These are phyloP conservation scores for Anastrepha ludens DNA, from an alignment of 1,140 invertebrate species.

Conservation along the genomic window DNA sequence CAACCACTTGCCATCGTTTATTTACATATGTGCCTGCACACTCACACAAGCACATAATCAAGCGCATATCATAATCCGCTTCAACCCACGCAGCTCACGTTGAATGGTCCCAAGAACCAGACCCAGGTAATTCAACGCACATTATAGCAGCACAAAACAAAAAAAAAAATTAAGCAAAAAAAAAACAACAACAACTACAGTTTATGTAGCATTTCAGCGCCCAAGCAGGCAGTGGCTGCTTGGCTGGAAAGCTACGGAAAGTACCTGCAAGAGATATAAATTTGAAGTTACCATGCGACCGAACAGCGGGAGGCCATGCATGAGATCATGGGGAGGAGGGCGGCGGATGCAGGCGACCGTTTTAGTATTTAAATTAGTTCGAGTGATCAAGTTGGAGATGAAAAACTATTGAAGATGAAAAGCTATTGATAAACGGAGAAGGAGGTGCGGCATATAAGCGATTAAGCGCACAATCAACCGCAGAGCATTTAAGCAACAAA, in stretches of 20 bases:
- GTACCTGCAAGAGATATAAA: constrained; percentile 34
- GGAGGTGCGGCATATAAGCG: neutral
- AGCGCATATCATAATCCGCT: neutral
- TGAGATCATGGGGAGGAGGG: neutral
- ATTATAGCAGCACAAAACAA: neutral
- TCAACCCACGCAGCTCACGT: constrained; percentile 38
- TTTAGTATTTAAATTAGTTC: constrained; percentile 34
- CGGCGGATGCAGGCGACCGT: neutral
- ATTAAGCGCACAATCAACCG: neutral
- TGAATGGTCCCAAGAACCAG: neutral
- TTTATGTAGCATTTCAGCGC: neutral
- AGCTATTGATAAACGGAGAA: neutral
- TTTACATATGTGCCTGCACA: constrained; percentile 20
- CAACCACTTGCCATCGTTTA: constrained; percentile 41
- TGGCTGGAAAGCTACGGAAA: neutral
- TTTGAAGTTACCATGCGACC: neutral
- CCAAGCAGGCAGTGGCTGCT: neutral
- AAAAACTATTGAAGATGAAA: neutral
- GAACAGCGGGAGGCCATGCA: neutral
- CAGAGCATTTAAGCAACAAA: neutral
- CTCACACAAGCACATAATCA: neutral
- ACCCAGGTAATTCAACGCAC: neutral
- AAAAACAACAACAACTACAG: neutral
- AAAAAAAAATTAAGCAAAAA: neutral
- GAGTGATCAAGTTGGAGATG: neutral